These are phyloP conservation scores for Volucella bombylans DNA, from an alignment of 2,888 invertebrate genomes.

Conservation along the genomic window DNA sequence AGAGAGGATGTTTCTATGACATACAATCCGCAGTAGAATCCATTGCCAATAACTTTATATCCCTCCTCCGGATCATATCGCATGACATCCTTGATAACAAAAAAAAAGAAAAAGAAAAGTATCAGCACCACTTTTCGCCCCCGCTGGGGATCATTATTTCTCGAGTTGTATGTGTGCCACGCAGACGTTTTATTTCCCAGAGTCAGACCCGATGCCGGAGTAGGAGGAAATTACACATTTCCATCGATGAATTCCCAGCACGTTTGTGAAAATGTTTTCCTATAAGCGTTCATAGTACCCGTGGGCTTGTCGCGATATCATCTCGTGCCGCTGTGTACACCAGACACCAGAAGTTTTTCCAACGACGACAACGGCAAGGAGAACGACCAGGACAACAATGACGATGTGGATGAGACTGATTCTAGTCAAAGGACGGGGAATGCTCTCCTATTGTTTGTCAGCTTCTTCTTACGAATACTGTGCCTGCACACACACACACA, in stretches of 20 bases:
- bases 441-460: constrained; percentile 61
- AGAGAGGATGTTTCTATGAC: constrained; percentile 41
- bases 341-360: constrained; percentile 26
- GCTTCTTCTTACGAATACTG: constrained; percentile 32
- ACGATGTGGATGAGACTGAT: constrained; percentile 35
- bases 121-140: constrained; percentile 26
- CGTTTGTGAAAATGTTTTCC: constrained; percentile 70
- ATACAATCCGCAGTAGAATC: constrained; percentile 37
- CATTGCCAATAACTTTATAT: constrained; percentile 48
- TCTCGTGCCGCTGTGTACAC: constrained; percentile 6
- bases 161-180: constrained; percentile 44
- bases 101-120: background rate
- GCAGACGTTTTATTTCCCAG: constrained; percentile 59
- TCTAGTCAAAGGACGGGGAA: constrained; percentile 15
- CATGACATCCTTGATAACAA: constrained; percentile 1
- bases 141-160: constrained; percentile 68
- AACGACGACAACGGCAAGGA: constrained; percentile 16
- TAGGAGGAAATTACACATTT: constrained; percentile 61
- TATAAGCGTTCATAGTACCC: constrained; percentile 72
- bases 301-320: constrained; percentile 70
- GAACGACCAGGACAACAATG: constrained; percentile 3
- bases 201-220: constrained; percentile 4
- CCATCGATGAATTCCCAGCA: constrained; percentile 72
- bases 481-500: constrained; percentile 21
- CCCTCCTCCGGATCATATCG: constrained; percentile 21